Base-by-base conservation (phyloP, 2,797 vertebrate species). In the Gambusia yucatana region DNA sequence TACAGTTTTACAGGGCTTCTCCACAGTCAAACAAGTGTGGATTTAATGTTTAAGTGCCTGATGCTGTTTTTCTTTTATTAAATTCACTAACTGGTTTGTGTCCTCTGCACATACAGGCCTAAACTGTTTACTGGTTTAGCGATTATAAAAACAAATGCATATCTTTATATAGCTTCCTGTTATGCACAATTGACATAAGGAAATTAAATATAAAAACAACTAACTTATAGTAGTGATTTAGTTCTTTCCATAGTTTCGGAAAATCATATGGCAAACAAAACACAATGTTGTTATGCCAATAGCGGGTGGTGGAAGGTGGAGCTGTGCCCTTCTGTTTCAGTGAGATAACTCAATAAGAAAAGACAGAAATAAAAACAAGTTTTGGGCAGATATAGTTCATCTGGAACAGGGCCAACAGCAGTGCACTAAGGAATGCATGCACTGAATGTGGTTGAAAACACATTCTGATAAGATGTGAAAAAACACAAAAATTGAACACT, bases 321-420 rank as follows among this genome's bases (percentile, higher is more conserved):
- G 77, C 81, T 48, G 77, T 77, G 82, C 33, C 81, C 81, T 84
- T 86, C 86, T 91, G 88, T 89, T 88, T 82, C 80, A 61, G 70
- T 69, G 77, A 86, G 86, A 93, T 90, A 91, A 91, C 79, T 90
- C 75, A n/a, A 86, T 0, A 2, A 82, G 81, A 83, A 83, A 86
- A 87, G 84, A 79, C 74, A 80, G 67, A 87, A 41, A 78, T 76
- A 78, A 82, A 80, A 77, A 81, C 65, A 80, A 75, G 78, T 84
- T 77, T 77, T 69, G 81, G 79, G 71, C 78, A 78, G 73, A 84
- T 86, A 84, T 67, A 77, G 84, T 89, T 84, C 55, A 82, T 81
- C 75, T 88, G 89, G 86, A 85, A 71, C 10, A 0, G 16, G 69
- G 80, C 90, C 87, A 88, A 74, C 48, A 43, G 67, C 69, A 4